A percentile compares a stretch with the other conserved stretches of the same genome.
phyloP scores from a whole-genome alignment of 1,140 invertebrate species.

The Bombus confusus region DNA sequence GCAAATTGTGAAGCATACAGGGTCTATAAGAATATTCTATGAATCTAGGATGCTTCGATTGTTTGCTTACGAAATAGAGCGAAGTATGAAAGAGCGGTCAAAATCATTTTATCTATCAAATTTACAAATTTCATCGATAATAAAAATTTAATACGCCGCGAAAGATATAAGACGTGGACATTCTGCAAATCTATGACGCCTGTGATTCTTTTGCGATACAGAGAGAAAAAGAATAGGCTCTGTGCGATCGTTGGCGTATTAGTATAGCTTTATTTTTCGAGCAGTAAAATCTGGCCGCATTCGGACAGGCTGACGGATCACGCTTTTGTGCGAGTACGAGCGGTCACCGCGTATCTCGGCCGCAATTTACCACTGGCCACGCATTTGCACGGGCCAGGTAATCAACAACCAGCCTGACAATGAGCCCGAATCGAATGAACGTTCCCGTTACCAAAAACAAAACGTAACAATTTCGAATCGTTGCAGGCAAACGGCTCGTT shows the following conservation, averaged over 20 bases:
- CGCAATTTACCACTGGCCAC: slow-evolving; percentile 62
- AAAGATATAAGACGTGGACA: neutral
- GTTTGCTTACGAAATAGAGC: neutral
- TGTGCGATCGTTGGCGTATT: neutral
- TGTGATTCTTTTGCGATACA: neutral
- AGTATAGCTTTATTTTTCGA: slow-evolving; percentile 40
- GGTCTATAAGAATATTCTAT: neutral
- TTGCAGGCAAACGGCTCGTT: neutral
- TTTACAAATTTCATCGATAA: neutral
- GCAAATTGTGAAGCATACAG: no score
- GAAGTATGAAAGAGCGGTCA: neutral
- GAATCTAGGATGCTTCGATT: neutral
- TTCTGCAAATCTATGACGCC: neutral
- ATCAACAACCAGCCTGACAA: slow-evolving; percentile 58
- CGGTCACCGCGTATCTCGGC: slow-evolving; percentile 35
- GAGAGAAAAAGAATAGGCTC: neutral
- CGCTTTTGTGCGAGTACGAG: slow-evolving; percentile 26
- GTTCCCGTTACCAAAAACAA: slow-evolving; percentile 59
- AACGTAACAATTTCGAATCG: slow-evolving; percentile 47
- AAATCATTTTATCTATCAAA: neutral
- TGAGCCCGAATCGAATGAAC: slow-evolving; percentile 37
- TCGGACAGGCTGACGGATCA: slow-evolving; percentile 50
- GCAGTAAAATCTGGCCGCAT: neutral
- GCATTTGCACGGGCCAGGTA: slow-evolving; percentile 60
- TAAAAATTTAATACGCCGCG: neutral